Evolutionary conservation across 2,888 invertebrate genomes (phyloP), one percentile per base, ranked within the genome.

Genomic region (Cephus sareptanus): DNA sequence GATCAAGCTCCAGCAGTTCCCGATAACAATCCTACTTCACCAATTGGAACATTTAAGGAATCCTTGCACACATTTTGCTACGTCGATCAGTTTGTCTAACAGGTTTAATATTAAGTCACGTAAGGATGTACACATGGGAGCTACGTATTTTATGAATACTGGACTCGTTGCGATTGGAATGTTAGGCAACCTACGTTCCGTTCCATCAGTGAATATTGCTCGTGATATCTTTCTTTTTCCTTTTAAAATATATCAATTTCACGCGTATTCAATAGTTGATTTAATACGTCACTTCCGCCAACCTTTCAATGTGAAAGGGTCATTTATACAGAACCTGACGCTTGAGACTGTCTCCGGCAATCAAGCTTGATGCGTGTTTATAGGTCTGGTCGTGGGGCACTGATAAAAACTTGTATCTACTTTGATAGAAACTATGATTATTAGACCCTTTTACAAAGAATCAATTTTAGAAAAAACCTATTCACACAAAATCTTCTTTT

Each of bases 1-100:
- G 95, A 90, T 95, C 95, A 83, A 95, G 95, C 87, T 95, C 95
- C 81, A 95, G 95, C 91, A 95, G 95, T 91, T 95, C 95, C 85
- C 94, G 95, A 92, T 95, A 90, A 91, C 78, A 77, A 34, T n/a
- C 71, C 34, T 23, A 23, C 2, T 56, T 56, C 56, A 9, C 2
- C 23, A 56, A 1, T 56, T 56, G 23, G 56, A 56, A 56, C 78
- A 76, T 37, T 40, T 68, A 78, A 77, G 34, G 34, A 34, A 30
- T 71, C 71, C 30, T 71, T 71, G 15, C 71, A 71, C 33, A 71
- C 71, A 31, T 31, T 34, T 31, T 71, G 71, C 71, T 15, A 71
- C 34, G 56, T 23, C 56, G 56, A 56, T 56, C 56, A 56, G 9
- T 56, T 56, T 23, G 56, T 56, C 56, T 56, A 56, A 56, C 56